Evolutionary conservation across 1,140 invertebrate genomes (phyloP), one percentile per base, ranked within the genome.

Genomic region (Ericerus pela): DNA sequence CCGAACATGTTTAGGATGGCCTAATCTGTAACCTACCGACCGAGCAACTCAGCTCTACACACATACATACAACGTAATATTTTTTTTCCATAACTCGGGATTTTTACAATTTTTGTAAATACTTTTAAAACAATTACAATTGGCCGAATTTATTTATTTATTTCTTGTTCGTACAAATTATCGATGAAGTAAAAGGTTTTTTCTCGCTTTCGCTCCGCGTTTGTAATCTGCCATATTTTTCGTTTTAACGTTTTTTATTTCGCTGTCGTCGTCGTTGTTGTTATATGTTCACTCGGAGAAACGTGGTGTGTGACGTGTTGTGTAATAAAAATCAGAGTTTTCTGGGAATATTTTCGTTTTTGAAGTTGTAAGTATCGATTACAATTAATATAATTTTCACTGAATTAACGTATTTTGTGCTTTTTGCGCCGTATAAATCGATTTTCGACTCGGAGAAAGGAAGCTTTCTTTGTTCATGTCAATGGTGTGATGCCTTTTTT

Each of bases 21-120:
- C 41, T 47, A 47, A 47, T 47, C 41, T 47, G 41, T 47, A 47
- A 47, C 41, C 41, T 47, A 47, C 41, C 41, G 41, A 47, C 41
- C 41, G 41, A 47, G 41, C 41, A 24, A 47, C 41, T 47, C 20
- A 47, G 41, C 41, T 47, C 26, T 47, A 47, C 26, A 47, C 41
- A 47, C 20, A 47, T 47, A 47, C 26, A 47, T 24, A 47, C 20
- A 47, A 47, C 41, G 26, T 24, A 47, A 47, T 47, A 47, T 47
- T 47, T 47, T 47, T n/a, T n/a, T n/a, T n/a, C n/a, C 41, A 47
- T 18, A 47, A 47, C 41, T 47, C 26, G 22, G 41, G 41, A 47
- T 47, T 47, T 47, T 47, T 22, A 47, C 20, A 47, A n/a, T n/a
- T 47, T 47, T 47, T 47, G 41, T 47, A 47, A 47, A 47, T 47